Conservation (phyloP, 2,113 vertebrate species). For the Xenopus borealis region DNA sequence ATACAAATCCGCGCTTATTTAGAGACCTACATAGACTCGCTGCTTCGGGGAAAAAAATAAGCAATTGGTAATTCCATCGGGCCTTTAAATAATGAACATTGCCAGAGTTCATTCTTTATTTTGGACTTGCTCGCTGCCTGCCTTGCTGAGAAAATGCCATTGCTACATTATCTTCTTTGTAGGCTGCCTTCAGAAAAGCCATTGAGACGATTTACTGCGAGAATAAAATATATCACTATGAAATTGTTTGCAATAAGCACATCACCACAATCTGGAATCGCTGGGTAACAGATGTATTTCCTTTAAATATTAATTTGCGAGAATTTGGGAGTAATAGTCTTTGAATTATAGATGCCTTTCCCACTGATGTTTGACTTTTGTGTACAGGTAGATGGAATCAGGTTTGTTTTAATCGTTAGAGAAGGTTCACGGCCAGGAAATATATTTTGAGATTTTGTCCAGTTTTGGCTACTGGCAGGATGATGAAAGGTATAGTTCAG, state of each 20-base stretch:
- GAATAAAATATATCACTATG: conserved; percentile 19
- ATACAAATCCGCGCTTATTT: conserved; percentile 14
- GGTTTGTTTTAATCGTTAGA: background rate
- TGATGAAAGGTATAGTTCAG: too few species aligned
- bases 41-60: conserved; percentile 15
- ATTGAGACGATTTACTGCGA: conserved; percentile 31
- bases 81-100: conserved; percentile 39
- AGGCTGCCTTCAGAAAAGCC: conserved; percentile 28
- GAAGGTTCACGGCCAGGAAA: too few species aligned
- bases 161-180: conserved; percentile 21
- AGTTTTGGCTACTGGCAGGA: too few species aligned
- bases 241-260: conserved; percentile 37
- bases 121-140: background rate
- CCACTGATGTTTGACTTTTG: background rate
- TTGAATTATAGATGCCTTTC: conserved; percentile 31
- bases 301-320: conserved; percentile 37
- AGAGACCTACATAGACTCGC: conserved; percentile 8
- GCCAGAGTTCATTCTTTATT: conserved; percentile 13
- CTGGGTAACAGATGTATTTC: conserved; percentile 43
- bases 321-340: conserved; percentile 29
- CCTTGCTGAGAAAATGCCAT: background rate
- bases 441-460: too few species aligned
- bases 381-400: background rate
- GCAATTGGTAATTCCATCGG: conserved; percentile 25
- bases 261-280: conserved; percentile 21